Base-by-base conservation (phyloP, 2,113 vertebrate species). In the Tamias sibiricus region DNA sequence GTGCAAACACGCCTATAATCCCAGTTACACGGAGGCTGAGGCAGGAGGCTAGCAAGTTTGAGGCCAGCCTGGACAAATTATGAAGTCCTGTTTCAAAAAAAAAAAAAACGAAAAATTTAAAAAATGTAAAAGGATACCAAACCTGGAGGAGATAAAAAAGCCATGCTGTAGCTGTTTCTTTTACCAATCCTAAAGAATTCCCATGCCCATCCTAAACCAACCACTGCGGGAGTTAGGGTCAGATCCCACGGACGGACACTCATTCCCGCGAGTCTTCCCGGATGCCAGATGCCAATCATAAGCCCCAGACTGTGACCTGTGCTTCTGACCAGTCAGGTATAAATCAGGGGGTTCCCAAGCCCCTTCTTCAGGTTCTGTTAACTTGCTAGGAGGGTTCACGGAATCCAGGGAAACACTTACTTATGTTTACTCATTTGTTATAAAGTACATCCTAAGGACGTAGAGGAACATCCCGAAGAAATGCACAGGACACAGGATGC, bases 81-180 rank as follows among this genome's bases (percentile, higher is more conserved):
- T 68, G 20, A 68, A 32, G 35, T 32, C 32, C 66, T 68, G 32
- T n/a, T 14, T 68, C 14, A 68, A n/a, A 68, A 14, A 14, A 32
- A 68, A 8, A 35, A 68, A 35, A 8, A 26, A 59, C 3, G 54
- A 20, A 54, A 54, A 54, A 3, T n/a, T 47, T 47, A 47, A 54
- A 54, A 54, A 20, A 19, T 20, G 19, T 54, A 54, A 81, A 42
- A 0, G 0, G 26, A 94, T 24, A n/a, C n/a, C n/a, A n/a, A n/a
- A n/a, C n/a, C n/a, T n/a, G n/a, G n/a, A n/a, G n/a, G n/a, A n/a
- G n/a, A n/a, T n/a, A n/a, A n/a, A n/a, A n/a, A n/a, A n/a, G n/a
- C n/a, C n/a, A n/a, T n/a, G n/a, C n/a, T n/a, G 28, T 28, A 28
- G 42, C 28, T 5, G 4, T 47, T 35, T 54, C 2, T 40, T 75